These are phyloP conservation scores for Chromis chromis DNA, from an alignment of 2,797 vertebrate genomes.

Conservation along the genomic window DNA sequence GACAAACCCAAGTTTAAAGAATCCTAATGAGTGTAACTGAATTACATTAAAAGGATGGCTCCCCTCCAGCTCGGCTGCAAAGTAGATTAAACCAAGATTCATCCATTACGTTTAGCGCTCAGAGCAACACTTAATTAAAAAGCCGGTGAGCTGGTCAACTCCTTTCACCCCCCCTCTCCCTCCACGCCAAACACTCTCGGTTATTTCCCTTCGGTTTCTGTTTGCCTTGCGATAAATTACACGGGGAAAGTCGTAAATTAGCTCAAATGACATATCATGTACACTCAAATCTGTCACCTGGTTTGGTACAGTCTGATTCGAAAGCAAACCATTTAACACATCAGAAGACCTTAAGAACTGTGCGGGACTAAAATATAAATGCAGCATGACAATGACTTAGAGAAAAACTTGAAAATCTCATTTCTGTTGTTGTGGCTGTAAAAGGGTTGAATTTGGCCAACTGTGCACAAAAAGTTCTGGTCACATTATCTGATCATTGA, in stretches of 20 bases:
- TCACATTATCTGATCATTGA: too few species aligned
- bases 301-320: not conserved
- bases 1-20: slow-evolving; percentile 68
- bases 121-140: slow-evolving; percentile 77
- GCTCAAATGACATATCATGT: not conserved
- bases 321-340: not conserved
- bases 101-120: slow-evolving; percentile 64
- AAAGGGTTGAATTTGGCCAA: too few species aligned
- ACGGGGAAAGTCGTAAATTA: slow-evolving; percentile 46
- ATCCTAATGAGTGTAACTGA: slow-evolving; percentile 59
- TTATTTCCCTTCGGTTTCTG: slow-evolving; percentile 34
- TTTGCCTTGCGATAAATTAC: slow-evolving; percentile 56
- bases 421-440: too few species aligned
- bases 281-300: not conserved
- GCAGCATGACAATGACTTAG: too few species aligned
- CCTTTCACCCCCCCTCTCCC: not conserved
- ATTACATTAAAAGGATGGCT: slow-evolving; percentile 74
- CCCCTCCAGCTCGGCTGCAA: slow-evolving; percentile 67
- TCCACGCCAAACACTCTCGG: slow-evolving; percentile 20
- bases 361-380: too few species aligned
- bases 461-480: too few species aligned
- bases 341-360: not conserved
- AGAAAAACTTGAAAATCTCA: too few species aligned
- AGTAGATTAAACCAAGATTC: slow-evolving; percentile 75
- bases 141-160: slow-evolving; percentile 40